A percentile compares a stretch with the other conserved stretches of the same genome.
Evolutionary conservation across 2,113 vertebrate genomes (phyloP).

Genomic region (Osmerus mordax): DNA sequence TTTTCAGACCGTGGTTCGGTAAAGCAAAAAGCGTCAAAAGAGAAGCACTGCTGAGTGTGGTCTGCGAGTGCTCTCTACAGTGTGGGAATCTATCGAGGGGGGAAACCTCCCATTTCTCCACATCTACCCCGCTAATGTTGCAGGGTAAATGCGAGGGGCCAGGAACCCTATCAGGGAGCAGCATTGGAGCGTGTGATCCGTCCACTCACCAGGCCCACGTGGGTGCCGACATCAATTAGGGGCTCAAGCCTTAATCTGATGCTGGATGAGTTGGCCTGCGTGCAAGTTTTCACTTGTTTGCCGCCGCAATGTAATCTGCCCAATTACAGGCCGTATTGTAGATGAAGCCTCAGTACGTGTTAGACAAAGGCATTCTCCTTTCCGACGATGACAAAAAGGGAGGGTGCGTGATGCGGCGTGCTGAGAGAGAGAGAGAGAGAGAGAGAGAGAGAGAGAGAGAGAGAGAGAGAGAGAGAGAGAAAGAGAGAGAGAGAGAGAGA

Average conservation of each 20-base stretch:
- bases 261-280: constrained; percentile 20
- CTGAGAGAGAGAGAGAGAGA: constrained; percentile 6
- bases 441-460: constrained; percentile 6
- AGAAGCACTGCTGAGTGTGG: constrained; percentile 14
- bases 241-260: constrained; percentile 27
- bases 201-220: constrained; percentile 41
- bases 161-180: constrained; percentile 50
- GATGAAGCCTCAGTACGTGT: constrained; percentile 16
- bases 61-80: constrained; percentile 23
- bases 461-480: constrained; percentile 5
- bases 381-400: neutral
- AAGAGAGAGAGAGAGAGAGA: constrained; percentile 9
- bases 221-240: constrained; percentile 48
- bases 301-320: constrained; percentile 25
- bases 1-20: neutral
- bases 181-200: constrained; percentile 41
- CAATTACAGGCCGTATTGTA: constrained; percentile 40
- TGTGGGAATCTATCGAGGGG: constrained; percentile 26
- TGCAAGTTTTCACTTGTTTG: constrained; percentile 18
- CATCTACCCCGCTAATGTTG: constrained; percentile 28
- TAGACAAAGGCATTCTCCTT: constrained; percentile 17
- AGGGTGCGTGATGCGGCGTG: too few species aligned
- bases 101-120: constrained; percentile 45
- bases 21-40: constrained; percentile 14
- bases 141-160: constrained; percentile 45